Percentiles rank a stretch among this genome's conserved stretches.
Evolutionary conservation across 2,797 vertebrate genomes (phyloP).

Genomic region (Glyptemys insculpta): DNA sequence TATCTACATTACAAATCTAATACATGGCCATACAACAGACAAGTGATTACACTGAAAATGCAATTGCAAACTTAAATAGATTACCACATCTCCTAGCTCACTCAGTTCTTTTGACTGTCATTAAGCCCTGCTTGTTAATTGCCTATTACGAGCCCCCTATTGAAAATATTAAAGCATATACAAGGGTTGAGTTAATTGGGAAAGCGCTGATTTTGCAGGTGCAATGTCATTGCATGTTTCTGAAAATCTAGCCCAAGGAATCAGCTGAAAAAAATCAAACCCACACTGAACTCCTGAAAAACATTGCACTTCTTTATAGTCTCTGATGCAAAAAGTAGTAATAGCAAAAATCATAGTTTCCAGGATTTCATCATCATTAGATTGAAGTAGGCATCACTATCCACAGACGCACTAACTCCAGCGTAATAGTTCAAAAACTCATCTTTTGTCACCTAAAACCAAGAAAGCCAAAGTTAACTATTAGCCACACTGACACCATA

Average conservation of each 20-base stretch:
- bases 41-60: background rate
- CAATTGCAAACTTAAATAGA: rapidly evolving
- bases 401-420: constrained; percentile 89
- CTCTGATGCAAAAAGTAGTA: background rate
- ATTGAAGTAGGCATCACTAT: constrained; percentile 88
- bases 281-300: background rate
- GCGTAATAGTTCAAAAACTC: constrained; percentile 90
- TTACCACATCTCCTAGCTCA: rapidly evolving
- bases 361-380: constrained; percentile 90
- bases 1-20: background rate
- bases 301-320: background rate
- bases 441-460: constrained; percentile 87
- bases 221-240: rapidly evolving
- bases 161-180: background rate
- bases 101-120: rapidly evolving
- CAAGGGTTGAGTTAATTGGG: background rate
- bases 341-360: constrained; percentile 81
- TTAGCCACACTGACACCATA: background rate
- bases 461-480: background rate
- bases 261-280: background rate
- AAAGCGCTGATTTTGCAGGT: rapidly evolving
- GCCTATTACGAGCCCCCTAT: constrained; percentile 1
- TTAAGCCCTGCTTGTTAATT: background rate
- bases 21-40: background rate
- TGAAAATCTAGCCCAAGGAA: rapidly evolving